Evolutionary conservation across 2,888 invertebrate genomes (phyloP).

Genomic region (Pristionchus exspectatus): DNA sequence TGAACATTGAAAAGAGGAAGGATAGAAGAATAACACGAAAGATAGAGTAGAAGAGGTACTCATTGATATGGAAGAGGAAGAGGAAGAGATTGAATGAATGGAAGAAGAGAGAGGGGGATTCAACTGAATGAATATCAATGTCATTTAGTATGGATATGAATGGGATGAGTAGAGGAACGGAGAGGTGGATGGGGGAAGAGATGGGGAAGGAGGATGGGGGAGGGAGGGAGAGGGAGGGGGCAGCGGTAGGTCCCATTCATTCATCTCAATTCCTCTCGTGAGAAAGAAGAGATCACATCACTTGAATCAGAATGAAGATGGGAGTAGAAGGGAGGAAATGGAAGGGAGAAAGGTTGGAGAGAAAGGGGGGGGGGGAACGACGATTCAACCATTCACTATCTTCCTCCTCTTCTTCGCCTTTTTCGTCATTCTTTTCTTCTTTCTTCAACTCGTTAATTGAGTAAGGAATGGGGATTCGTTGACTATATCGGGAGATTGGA

Average conservation of each 20-base stretch:
- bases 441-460: conserved; percentile 24
- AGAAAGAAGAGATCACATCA: conserved; percentile 16
- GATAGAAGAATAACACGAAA: background rate
- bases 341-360: background rate
- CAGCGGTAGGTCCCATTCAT: background rate
- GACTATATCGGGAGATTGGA: conserved; percentile 25
- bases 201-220: background rate
- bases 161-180: background rate
- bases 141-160: background rate
- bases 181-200: background rate
- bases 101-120: background rate
- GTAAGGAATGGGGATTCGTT: conserved; percentile 1
- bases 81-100: background rate
- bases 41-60: background rate
- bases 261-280: background rate
- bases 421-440: conserved; percentile 15
- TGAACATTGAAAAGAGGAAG: background rate
- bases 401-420: background rate
- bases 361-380: background rate
- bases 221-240: background rate
- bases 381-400: conserved; percentile 18
- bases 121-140: background rate
- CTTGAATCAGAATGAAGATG: background rate
- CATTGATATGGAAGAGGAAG: no score
- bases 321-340: background rate